Evolutionary conservation across 37 sponge, comb jelly and placozoan genomes (phyloP).

Genomic region (Theonella swinhoei): DNA sequence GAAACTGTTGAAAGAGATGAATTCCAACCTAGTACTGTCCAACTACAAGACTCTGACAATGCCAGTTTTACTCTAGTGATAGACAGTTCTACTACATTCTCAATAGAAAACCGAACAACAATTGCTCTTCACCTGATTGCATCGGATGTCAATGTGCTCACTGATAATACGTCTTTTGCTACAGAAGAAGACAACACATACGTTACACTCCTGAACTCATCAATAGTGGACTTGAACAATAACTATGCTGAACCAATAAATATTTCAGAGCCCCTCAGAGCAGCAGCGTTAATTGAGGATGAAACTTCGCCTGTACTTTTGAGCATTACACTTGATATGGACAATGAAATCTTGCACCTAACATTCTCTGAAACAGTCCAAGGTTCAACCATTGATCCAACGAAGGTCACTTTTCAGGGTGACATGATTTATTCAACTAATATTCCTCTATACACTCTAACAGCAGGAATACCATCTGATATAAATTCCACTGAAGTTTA

Average conservation of each 20-base stretch:
- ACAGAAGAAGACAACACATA: constrained; percentile 53
- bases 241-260: constrained; percentile 38
- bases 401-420: constrained; percentile 68
- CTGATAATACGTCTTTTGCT: constrained; percentile 66
- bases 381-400: constrained; percentile 57
- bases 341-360: constrained; percentile 33
- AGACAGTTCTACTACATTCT: constrained; percentile 10
- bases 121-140: constrained; percentile 50
- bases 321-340: constrained; percentile 53
- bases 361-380: constrained; percentile 86
- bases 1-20: constrained; percentile 57
- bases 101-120: constrained; percentile 22
- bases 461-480: constrained; percentile 40
- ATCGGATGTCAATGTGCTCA: constrained; percentile 71
- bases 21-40: constrained; percentile 35
- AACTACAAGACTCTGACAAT: constrained; percentile 43
- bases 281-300: constrained; percentile 39
- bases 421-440: not conserved
- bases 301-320: constrained; percentile 37
- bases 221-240: constrained; percentile 47
- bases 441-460: constrained; percentile 29
- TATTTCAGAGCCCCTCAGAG: constrained; percentile 21
- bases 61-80: constrained; percentile 11
- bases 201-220: constrained; percentile 28
- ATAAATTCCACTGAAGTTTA: constrained; percentile 53